Percentiles rank a stretch among this genome's conserved stretches.
These are phyloP conservation scores for Ctenicera cuprea DNA, from an alignment of 2,888 invertebrate genomes.

Conservation along the genomic window DNA sequence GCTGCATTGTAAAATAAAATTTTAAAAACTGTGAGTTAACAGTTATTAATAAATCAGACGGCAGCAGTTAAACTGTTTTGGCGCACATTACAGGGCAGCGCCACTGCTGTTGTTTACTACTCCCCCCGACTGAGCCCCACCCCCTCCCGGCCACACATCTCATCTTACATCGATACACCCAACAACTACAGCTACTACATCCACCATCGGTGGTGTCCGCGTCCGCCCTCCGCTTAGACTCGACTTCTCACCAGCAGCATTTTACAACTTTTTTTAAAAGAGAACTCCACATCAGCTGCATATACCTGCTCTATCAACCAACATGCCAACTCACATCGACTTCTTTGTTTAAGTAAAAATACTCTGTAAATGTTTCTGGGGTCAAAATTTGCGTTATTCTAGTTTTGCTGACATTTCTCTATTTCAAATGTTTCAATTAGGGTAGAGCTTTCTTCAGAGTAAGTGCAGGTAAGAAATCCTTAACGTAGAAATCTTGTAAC, in stretches of 20 bases:
- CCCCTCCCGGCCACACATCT: conserved; percentile 68
- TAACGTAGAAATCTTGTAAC: conserved; percentile 16
- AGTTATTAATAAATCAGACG: conserved; percentile 39
- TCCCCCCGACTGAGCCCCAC: conserved; percentile 70
- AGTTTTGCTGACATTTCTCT: conserved; percentile 32
- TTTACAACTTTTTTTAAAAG: conserved; percentile 57
- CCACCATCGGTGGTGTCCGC: conserved; percentile 63
- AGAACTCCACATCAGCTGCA: conserved; percentile 55
- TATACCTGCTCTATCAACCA: conserved; percentile 58
- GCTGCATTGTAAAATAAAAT: not conserved
- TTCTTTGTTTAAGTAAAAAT: conserved; percentile 46
- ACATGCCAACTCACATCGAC: conserved; percentile 59
- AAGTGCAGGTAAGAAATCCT: conserved; percentile 33
- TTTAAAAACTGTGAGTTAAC: conserved; percentile 43
- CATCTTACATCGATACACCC: conserved; percentile 69
- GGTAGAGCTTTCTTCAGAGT: conserved; percentile 11
- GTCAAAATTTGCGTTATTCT: conserved; percentile 32
- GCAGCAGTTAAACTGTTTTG: conserved; percentile 63
- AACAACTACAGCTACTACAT: conserved; percentile 62
- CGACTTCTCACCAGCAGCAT: conserved; percentile 56
- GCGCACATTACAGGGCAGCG: conserved; percentile 70
- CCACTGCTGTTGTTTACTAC: conserved; percentile 68
- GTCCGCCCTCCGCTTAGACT: conserved; percentile 57
- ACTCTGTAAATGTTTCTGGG: conserved; percentile 39
- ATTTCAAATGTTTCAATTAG: conserved; percentile 33